Conservation (phyloP, 2,797 vertebrate species). For the Capromys pilorides region DNA sequence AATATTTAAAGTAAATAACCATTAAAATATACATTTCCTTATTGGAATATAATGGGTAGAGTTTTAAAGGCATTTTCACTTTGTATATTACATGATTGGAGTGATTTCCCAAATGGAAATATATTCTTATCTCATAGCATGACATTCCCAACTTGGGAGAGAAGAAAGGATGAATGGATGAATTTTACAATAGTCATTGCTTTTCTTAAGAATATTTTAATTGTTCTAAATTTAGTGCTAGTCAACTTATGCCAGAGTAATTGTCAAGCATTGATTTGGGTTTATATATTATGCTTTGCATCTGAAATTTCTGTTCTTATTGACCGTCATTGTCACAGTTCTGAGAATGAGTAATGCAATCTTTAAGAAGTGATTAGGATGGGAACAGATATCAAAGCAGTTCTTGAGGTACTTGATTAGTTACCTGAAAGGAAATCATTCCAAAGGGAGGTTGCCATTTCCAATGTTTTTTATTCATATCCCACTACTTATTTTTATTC, state of each 20-base stretch:
- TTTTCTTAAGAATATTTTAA: neutral
- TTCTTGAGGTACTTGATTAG: neutral
- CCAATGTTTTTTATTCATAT: neutral
- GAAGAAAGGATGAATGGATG: neutral
- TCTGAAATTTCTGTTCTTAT: neutral
- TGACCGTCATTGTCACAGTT: neutral
- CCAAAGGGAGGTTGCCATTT: neutral
- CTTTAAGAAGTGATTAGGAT: neutral
- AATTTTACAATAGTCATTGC: neutral
- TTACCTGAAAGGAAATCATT: neutral
- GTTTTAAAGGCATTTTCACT: neutral
- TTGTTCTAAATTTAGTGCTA: neutral
- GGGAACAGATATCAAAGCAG: neutral
- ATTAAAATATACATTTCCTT: neutral
- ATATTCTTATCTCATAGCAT: neutral
- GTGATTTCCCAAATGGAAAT: neutral
- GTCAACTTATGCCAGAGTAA: neutral
- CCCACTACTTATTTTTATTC: neutral
- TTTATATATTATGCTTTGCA: neutral
- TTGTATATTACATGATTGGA: neutral
- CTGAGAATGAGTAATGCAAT: neutral
- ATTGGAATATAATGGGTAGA: neutral
- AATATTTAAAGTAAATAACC: neutral
- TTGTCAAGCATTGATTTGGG: neutral
- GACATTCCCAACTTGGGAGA: neutral